A percentile compares a stretch with the other conserved stretches of the same genome.
Conservation (phyloP, 2,113 vertebrate species). For the Tamias sibiricus region DNA sequence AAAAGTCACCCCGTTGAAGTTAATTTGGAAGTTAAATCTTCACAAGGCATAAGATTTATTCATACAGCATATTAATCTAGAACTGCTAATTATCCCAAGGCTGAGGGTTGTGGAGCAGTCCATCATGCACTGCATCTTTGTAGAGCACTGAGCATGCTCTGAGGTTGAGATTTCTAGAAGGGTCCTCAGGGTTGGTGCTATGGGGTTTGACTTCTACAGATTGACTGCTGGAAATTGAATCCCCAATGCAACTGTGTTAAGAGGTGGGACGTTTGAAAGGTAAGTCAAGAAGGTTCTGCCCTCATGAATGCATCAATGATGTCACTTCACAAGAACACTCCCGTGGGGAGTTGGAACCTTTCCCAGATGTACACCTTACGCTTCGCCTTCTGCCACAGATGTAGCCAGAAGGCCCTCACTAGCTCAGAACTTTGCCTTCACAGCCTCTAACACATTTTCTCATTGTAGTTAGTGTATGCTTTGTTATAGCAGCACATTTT, state of each 20-base stretch:
- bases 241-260: not conserved
- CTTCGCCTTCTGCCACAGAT: no score
- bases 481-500: not conserved
- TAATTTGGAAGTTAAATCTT: no score
- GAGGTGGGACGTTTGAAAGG: not conserved
- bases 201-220: no score
- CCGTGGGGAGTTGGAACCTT: no score
- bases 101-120: not conserved
- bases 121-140: no score
- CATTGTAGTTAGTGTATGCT: no score
- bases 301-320: not conserved
- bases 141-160: fast-evolving
- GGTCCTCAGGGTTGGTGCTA: not conserved
- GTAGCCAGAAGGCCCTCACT: not conserved
- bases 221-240: not conserved
- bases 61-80: no score
- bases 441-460: not conserved
- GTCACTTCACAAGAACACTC: not conserved
- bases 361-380: no score
- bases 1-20: no score
- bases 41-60: no score
- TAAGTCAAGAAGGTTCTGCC: not conserved
- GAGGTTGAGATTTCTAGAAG: not conserved
- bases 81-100: no score
- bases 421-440: no score